phyloP scores from a whole-genome alignment of 2,888 invertebrate genomes.

The Metallyticus violacea region DNA sequence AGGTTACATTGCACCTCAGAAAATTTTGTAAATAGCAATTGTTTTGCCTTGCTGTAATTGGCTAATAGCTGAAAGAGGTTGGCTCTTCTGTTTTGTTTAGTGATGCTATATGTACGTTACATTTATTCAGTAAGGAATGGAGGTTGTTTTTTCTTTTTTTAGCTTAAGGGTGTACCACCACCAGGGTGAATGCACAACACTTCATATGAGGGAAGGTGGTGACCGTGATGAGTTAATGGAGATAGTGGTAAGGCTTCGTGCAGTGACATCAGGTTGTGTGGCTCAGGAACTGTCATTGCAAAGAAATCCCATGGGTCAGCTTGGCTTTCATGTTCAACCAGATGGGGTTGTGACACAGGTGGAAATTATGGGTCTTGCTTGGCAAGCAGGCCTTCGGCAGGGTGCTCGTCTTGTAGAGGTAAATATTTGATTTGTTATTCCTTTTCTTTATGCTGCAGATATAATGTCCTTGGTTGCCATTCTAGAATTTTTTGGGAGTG shows the following conservation, averaged over 20 bases:
- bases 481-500: too few relatives aligned
- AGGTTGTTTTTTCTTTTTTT: background rate
- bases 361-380: constrained; percentile 69
- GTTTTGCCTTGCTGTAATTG: too few relatives aligned
- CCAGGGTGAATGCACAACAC: constrained; percentile 87
- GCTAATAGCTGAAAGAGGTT: too few relatives aligned
- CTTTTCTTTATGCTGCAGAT: too few relatives aligned
- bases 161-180: constrained; percentile 85
- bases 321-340: constrained; percentile 88
- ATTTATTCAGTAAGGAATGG: too few relatives aligned
- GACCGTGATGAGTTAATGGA: constrained; percentile 69
- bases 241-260: constrained; percentile 74
- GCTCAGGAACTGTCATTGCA: constrained; percentile 78
- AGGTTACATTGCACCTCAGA: too few relatives aligned
- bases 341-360: constrained; percentile 93
- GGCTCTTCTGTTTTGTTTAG: too few relatives aligned
- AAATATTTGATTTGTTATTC: background rate
- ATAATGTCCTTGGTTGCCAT: too few relatives aligned
- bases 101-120: too few relatives aligned
- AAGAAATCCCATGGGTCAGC: constrained; percentile 77
- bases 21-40: too few relatives aligned
- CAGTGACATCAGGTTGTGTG: constrained; percentile 74
- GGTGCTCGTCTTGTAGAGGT: constrained; percentile 85
- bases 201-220: constrained; percentile 66
- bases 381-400: constrained; percentile 82